phyloP scores from a whole-genome alignment of 2,797 vertebrate genomes.

The Meda fulgida region DNA sequence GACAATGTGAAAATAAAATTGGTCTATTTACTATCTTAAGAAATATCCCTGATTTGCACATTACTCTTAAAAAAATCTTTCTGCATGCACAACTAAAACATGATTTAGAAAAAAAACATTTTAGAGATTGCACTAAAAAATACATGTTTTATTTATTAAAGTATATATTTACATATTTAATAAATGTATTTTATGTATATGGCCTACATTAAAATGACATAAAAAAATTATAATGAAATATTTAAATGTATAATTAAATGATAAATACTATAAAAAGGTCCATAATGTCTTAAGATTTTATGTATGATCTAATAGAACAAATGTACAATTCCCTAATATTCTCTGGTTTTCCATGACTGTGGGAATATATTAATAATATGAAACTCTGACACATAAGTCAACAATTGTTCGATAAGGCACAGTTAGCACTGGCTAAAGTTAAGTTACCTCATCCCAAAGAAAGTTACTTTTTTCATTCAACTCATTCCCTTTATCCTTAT shows the following conservation, averaged over 20 bases:
- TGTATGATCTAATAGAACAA: background rate
- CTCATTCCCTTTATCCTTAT: constrained; percentile 16
- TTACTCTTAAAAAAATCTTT: too few relatives aligned
- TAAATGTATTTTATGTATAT: background rate
- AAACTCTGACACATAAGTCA: background rate
- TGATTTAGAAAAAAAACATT: too few relatives aligned
- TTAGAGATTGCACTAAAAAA: too few relatives aligned
- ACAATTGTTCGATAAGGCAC: background rate
- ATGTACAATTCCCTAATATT: background rate
- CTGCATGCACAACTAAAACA: too few relatives aligned
- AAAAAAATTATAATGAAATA: background rate
- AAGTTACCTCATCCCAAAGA: background rate
- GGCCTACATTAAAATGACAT: background rate
- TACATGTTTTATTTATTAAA: background rate
- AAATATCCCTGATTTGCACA: background rate
- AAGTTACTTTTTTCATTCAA: background rate
- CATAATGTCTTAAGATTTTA: background rate
- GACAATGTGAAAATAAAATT: background rate
- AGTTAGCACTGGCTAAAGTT: background rate
- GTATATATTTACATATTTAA: background rate
- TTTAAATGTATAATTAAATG: background rate
- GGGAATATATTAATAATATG: background rate
- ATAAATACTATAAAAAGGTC: background rate
- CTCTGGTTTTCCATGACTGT: background rate
- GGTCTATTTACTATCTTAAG: background rate